Percentiles rank a stretch among this genome's conserved stretches.
These are phyloP conservation scores for Dermolepida albohirtum DNA, from an alignment of 2,888 invertebrate genomes.

Conservation along the genomic window DNA sequence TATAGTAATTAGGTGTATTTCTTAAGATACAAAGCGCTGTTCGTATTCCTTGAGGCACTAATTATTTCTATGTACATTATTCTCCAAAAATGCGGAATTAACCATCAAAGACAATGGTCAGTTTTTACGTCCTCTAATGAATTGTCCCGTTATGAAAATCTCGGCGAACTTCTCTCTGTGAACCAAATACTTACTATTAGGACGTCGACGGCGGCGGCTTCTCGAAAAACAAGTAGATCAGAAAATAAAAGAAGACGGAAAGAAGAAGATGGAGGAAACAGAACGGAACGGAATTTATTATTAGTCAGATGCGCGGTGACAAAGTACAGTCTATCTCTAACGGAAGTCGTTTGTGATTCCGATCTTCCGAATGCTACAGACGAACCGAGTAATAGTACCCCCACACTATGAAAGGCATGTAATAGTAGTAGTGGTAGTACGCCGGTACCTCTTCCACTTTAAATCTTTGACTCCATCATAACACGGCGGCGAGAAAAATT, in stretches of 20 bases:
- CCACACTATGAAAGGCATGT: slow-evolving; percentile 18
- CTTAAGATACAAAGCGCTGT: slow-evolving; percentile 22
- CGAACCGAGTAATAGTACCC: slow-evolving; percentile 4
- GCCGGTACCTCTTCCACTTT: slow-evolving; percentile 35
- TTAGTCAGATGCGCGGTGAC: slow-evolving; percentile 37
- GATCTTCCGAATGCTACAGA: slow-evolving; percentile 19
- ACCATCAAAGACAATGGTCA: slow-evolving; percentile 37
- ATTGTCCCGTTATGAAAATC: slow-evolving; percentile 38
- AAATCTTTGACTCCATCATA: slow-evolving; percentile 38
- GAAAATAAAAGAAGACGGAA: slow-evolving; percentile 22
- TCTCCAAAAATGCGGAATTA: slow-evolving; percentile 34
- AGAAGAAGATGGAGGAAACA: slow-evolving; percentile 16
- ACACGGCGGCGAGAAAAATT: slow-evolving; percentile 29
- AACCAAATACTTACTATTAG: slow-evolving; percentile 4
- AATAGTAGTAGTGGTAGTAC: no score
- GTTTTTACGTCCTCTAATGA: slow-evolving; percentile 35
- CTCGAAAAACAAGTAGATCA: slow-evolving; percentile 31
- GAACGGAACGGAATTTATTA: slow-evolving; percentile 36
- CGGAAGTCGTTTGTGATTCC: slow-evolving; percentile 38
- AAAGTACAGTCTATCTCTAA: slow-evolving; percentile 30
- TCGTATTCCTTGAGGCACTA: slow-evolving; percentile 19
- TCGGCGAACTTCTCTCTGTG: slow-evolving; percentile 33
- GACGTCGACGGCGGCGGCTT: slow-evolving; percentile 18
- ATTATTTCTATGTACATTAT: slow-evolving; percentile 28
- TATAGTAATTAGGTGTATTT: slow-evolving; percentile 27